Base-by-base conservation (phyloP, 2,113 vertebrate species). In the Pandion haliaetus region DNA sequence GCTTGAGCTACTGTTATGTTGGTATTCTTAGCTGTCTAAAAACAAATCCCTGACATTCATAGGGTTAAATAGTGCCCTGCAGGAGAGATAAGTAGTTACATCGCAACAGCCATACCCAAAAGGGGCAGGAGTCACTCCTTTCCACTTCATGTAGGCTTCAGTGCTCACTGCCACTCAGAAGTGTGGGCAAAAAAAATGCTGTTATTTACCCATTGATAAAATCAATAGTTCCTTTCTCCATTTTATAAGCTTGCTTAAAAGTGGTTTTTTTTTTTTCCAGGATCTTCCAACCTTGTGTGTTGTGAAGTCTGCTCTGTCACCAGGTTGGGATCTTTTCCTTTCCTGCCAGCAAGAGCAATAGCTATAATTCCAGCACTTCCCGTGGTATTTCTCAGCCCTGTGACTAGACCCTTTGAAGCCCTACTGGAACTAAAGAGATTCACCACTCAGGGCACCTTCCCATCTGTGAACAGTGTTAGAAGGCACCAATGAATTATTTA, bases 401-500 rank as follows among this genome's bases (percentile, higher is more conserved):
- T 65, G 62, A 83, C 54, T 19, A 47, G 77, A 67, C 34, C 40
- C 14, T 66, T 58, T 70, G n/a, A 91, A 89, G 61, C 42, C 71
- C 28, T 76, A 17, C 45, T 63, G 29, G 65, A 82, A 74, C 42
- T 67, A 70, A 58, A 63, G 32, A 59, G 40, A n/a, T 61, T 61
- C n/a, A 81, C 45, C 29, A 59, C 25, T 24, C 21, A 80, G 44
- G 70, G 59, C 50, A 95, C 34, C 42, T 93, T 95, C 15, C 40
- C 71, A 71, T 31, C 63, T 88, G 36, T 90, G 65, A 86, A 57
- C 25, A 69, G 34, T 66, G 42, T 63, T 66, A 58, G 89, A 93
- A 84, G 29, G 47, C 63, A 26, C 4, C 25, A 90, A 72, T 62
- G 8, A 84, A 76, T 86, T 93, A 63, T 90, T 95, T 79, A 91